Conservation (phyloP, 2,888 invertebrate species). For the Meganola albula region DNA sequence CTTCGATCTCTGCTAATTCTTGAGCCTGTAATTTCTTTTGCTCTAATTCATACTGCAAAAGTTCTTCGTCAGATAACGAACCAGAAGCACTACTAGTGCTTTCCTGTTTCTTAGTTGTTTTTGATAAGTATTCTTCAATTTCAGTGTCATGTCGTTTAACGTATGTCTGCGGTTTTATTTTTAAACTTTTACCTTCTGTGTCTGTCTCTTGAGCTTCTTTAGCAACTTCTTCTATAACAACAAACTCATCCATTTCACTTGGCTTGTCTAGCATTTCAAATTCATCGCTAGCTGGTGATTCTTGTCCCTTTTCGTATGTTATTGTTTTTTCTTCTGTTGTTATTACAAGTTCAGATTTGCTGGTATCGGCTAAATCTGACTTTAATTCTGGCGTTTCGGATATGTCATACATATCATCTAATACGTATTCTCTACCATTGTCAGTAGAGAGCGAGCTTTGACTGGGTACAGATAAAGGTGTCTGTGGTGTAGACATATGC, state of each 20-base stretch:
- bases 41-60: constrained; percentile 82
- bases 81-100: constrained; percentile 77
- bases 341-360: constrained; percentile 78
- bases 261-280: constrained; percentile 93
- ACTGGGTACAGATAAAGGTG: constrained; percentile 80
- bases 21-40: constrained; percentile 73
- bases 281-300: constrained; percentile 89
- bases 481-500: constrained; percentile 75
- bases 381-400: constrained; percentile 78
- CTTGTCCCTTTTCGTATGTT: constrained; percentile 76
- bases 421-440: constrained; percentile 80
- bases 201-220: constrained; percentile 91
- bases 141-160: constrained; percentile 82
- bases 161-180: constrained; percentile 76
- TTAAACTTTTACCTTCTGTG: constrained; percentile 88
- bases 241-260: constrained; percentile 91
- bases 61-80: constrained; percentile 78
- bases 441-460: constrained; percentile 81
- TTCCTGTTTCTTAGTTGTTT: constrained; percentile 82
- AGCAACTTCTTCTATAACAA: constrained; percentile 92
- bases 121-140: constrained; percentile 83
- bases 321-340: constrained; percentile 79
- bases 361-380: constrained; percentile 67
- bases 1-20: constrained; percentile 79
- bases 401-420: constrained; percentile 78